A percentile compares a stretch with the other conserved stretches of the same genome.
Evolutionary conservation across 2,888 invertebrate species (phyloP).

Genomic region (Agrochola lychnidis): DNA sequence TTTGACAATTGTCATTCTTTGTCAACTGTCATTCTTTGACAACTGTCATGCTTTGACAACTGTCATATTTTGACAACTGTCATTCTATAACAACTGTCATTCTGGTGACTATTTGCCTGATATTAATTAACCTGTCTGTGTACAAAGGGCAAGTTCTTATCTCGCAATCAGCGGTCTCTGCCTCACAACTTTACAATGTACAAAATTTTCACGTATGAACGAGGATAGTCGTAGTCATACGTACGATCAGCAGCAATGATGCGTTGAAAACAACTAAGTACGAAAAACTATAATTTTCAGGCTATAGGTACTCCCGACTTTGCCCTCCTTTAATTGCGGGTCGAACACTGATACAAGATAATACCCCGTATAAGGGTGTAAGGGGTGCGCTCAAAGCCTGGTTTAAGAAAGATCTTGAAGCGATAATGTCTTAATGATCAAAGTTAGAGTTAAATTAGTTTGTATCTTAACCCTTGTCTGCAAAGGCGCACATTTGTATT

Average conservation of each 20-base stretch:
- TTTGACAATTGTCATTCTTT: no score
- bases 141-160: no score
- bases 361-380: slow-evolving; percentile 20
- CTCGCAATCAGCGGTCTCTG: no score
- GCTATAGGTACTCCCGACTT: background rate
- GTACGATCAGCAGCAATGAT: background rate
- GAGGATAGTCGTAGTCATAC: no score
- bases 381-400: slow-evolving; percentile 24
- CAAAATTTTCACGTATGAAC: background rate
- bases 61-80: no score
- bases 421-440: slow-evolving; percentile 46
- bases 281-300: slow-evolving; percentile 14
- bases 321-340: slow-evolving; percentile 6
- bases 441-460: slow-evolving; percentile 46
- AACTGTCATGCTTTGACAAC: no score
- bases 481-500: slow-evolving; percentile 14
- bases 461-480: slow-evolving; percentile 22
- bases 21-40: no score
- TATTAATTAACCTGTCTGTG: no score
- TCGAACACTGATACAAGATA: slow-evolving; percentile 36
- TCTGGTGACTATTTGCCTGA: no score
- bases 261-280: background rate
- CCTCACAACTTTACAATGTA: no score
- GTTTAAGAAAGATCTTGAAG: slow-evolving; percentile 40
- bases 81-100: no score